A percentile compares a stretch with the other conserved stretches of the same genome.
Conservation (phyloP, 2,797 vertebrate species). For the Garrulus glandarius region DNA sequence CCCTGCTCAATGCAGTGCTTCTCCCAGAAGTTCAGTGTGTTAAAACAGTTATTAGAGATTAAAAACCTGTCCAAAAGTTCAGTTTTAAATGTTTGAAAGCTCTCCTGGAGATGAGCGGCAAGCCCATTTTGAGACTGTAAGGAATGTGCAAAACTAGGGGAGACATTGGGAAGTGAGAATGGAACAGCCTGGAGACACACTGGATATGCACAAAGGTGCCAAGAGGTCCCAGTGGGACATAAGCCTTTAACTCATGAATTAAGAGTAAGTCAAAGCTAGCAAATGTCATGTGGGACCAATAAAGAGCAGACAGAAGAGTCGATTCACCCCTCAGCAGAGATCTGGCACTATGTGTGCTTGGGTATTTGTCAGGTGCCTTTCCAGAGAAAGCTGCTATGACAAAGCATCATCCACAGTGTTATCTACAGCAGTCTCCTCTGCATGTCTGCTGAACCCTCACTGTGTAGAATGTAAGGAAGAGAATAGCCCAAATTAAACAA, state of each 20-base stretch:
- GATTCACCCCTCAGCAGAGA: not conserved
- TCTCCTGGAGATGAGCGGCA: not conserved
- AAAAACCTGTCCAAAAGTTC: not conserved
- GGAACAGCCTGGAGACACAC: not conserved
- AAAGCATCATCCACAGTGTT: not conserved
- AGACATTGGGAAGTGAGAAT: not conserved
- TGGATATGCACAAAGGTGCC: not conserved
- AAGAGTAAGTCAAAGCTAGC: not conserved
- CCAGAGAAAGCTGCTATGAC: not conserved
- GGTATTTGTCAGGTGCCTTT: not conserved
- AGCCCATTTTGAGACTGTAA: not conserved
- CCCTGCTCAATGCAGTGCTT: not conserved
- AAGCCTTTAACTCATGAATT: not conserved
- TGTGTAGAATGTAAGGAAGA: not conserved
- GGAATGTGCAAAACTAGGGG: not conserved
- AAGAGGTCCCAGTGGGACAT: not conserved
- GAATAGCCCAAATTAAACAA: slow-evolving; percentile 17
- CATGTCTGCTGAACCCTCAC: not conserved
- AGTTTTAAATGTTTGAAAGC: not conserved
- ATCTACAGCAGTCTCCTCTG: not conserved
- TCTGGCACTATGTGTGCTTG: fast-evolving
- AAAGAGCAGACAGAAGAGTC: not conserved
- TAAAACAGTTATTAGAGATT: not conserved
- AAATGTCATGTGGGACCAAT: not conserved
- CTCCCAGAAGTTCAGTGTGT: not conserved